Evolutionary conservation across 2,113 vertebrate species (phyloP).

Genomic region (Epinephelus fuscoguttatus): DNA sequence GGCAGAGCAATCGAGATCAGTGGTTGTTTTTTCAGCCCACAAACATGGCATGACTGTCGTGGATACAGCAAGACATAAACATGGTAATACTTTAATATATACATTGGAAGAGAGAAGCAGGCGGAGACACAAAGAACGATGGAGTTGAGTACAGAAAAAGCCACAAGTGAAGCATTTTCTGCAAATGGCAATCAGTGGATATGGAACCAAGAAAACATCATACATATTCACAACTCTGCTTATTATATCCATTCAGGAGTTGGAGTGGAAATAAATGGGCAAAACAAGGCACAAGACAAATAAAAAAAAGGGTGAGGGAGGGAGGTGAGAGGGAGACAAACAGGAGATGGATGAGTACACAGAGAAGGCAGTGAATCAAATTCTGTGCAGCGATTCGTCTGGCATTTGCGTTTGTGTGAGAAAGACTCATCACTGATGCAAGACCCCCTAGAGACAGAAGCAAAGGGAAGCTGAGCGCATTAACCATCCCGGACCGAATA

Average conservation of each 20-base stretch:
- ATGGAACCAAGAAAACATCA: slow-evolving; percentile 3
- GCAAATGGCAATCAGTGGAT: slow-evolving; percentile 8
- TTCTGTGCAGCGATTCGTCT: neutral
- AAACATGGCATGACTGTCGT: neutral
- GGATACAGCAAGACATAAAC: too few relatives aligned
- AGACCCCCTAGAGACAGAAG: neutral
- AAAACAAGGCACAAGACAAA: neutral
- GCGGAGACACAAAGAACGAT: neutral
- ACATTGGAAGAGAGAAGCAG: neutral
- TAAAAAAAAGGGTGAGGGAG: neutral
- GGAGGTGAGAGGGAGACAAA: slow-evolving; percentile 12
- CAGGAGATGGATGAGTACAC: slow-evolving; percentile 18
- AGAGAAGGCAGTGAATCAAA: slow-evolving; percentile 18
- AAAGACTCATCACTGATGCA: neutral
- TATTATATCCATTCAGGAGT: slow-evolving; percentile 5
- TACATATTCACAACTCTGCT: slow-evolving; percentile 26
- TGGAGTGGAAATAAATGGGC: neutral
- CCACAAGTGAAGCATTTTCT: neutral
- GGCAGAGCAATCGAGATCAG: neutral
- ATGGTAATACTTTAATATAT: neutral
- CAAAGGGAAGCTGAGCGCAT: slow-evolving; percentile 17
- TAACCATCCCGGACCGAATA: slow-evolving; percentile 23
- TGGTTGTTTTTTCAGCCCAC: neutral
- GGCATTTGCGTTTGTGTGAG: slow-evolving; percentile 15
- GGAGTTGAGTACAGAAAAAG: neutral